Evolutionary conservation across 2,888 invertebrate genomes (phyloP).

Genomic region (Diloba caeruleocephala): DNA sequence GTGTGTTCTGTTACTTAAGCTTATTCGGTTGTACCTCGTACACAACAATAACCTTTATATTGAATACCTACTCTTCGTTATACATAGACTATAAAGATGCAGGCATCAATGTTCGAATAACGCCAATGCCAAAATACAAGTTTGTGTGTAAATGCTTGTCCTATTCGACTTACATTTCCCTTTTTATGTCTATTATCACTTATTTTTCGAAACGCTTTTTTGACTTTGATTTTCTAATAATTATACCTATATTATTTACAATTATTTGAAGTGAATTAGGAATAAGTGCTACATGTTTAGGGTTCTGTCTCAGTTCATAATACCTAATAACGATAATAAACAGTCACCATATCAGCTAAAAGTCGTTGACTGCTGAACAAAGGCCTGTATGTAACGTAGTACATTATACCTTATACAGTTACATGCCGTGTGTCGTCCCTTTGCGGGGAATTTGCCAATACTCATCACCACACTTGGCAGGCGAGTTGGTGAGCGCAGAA

Average conservation of each 20-base stretch:
- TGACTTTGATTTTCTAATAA: conserved; percentile 9
- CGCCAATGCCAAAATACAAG: conserved; percentile 23
- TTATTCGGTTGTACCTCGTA: conserved; percentile 25
- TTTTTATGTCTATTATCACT: conserved; percentile 32
- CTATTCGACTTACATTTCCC: conserved; percentile 41
- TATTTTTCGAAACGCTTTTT: conserved; percentile 27
- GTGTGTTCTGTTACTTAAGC: conserved; percentile 35
- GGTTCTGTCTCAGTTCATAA: no score
- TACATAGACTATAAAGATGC: conserved; percentile 1
- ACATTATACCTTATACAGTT: no score
- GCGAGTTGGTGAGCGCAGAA: no score
- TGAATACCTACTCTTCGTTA: conserved; percentile 40
- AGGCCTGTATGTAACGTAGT: no score
- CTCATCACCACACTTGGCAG: no score
- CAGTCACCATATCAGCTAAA: no score
- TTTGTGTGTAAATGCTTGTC: conserved; percentile 45
- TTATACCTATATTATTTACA: conserved; percentile 14
- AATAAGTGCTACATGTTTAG: no score
- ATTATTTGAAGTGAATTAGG: no score
- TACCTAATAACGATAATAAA: no score
- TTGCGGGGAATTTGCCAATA: no score
- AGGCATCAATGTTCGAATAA: conserved; percentile 9
- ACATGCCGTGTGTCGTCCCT: no score
- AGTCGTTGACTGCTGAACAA: no score
- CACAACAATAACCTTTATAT: conserved; percentile 35